Evolutionary conservation across 2,113 vertebrate species (phyloP), one percentile per base, ranked within the genome.

Genomic region (Leiothrix lutea): DNA sequence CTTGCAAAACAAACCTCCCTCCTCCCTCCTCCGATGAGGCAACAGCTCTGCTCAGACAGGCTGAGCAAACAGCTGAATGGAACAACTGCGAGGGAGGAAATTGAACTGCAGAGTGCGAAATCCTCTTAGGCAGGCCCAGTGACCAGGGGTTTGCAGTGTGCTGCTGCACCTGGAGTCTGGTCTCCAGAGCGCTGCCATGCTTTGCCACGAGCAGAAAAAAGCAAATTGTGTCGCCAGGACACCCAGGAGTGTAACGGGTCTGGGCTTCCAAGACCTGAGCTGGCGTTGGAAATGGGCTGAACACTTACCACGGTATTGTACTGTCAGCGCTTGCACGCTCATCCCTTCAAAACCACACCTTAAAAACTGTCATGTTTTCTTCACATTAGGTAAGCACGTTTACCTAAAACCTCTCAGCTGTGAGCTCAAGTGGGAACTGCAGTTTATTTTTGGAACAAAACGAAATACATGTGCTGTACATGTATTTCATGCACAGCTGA

Each of bases 81-180:
- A 69, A 42, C 75, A 77, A 86, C 72, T 70, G 64, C 13, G 10
- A 60, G 67, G 61, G 86, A 88, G 84, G 93, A 94, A 74, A 73
- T 2, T 2, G 58, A 72, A 56, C 40, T 1, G 38, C 38, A 10
- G 88, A 79, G 67, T 29, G 47, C 22, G 33, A 70, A 94, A 79
- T 62, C 75, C 90, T 85, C 82, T 31, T 18, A 29, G 45, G 54
- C 50, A 35, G 70, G 29, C 54, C 45, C 66, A 20, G 78, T 19
- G 50, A 72, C 36, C 78, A 38, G 13, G 1, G 11, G n/a, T 5
- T 45, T 2, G 23, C 9, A 19, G 36, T 1, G 9, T 4, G 48
- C 56, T 1, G 7, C 58, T 73, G 80, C 86, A 86, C 86, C 88
- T 81, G 86, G 17, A 66, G 38, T 17, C 86, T 14, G 38, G 7